Base-by-base conservation (phyloP, 2,888 invertebrate genomes). In the Laothoe populi region DNA sequence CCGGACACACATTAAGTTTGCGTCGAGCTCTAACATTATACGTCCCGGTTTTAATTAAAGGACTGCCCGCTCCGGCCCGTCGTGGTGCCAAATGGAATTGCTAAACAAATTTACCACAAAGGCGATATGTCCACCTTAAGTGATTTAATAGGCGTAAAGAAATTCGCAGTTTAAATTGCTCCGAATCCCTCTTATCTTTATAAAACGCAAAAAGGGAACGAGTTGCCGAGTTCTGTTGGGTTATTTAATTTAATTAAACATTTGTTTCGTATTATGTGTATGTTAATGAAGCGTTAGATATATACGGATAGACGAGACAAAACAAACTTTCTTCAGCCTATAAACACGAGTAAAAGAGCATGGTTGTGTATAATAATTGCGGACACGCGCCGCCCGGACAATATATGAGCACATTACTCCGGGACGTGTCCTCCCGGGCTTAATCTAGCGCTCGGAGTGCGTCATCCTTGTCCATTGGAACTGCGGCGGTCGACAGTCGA, bases 71-170 rank as follows among this genome's bases (percentile, higher is more conserved):
- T 80, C 82, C 75, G 78, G 75, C 79, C 79, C 81, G 78, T 75
- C 78, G 78, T 81, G 81, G 79, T 83, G 87, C 87, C 87, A 87
- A 90, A 91, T 88, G 92, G 90, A 92, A 92, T 92, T 90, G 87
- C 92, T 88, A 88, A 92, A 91, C 92, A 92, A 92, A 92, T 92
- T 91, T 87, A 87, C 91, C 89, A 86, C 90, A 85, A 71, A 73
- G 82, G 84, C 89, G 83, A 88, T 88, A 88, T 91, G 92, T 92
- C 92, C 92, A 92, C 92, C 92, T 91, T 88, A 91, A 92, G 92
- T 92, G 92, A 92, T 92, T 92, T 92, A 92, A 92, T 90, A 88
- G 90, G 87, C 89, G 90, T 86, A 85, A 91, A 90, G 92, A 89
- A 91, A 91, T 91, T 87, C 86, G 80, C 83, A 84, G 83, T 84